Evolutionary conservation across 2,888 invertebrate genomes (phyloP).

Genomic region (Chouioia cunea): DNA sequence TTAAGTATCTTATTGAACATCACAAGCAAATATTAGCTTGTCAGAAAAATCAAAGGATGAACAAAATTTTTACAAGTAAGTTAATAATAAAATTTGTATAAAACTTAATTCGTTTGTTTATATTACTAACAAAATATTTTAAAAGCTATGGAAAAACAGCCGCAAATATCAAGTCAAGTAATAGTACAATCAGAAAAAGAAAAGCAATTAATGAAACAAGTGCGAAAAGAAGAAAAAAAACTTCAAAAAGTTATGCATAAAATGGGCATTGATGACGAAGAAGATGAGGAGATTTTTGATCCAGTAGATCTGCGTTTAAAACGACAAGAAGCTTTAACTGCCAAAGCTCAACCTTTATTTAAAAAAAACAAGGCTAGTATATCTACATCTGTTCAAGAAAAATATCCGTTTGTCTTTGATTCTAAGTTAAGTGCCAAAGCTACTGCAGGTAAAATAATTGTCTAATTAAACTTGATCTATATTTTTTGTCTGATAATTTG

Average conservation of each 20-base stretch:
- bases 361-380: conserved; percentile 63
- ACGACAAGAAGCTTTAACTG: conserved; percentile 66
- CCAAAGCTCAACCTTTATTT: conserved; percentile 70
- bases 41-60: conserved; percentile 49
- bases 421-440: conserved; percentile 78
- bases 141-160: conserved; percentile 68
- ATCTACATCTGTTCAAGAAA: conserved; percentile 68
- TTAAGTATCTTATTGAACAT: conserved; percentile 61
- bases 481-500: conserved; percentile 46
- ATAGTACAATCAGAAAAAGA: conserved; percentile 88
- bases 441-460: conserved; percentile 71
- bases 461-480: conserved; percentile 13
- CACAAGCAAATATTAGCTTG: conserved; percentile 54
- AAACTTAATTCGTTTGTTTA: conserved; percentile 2
- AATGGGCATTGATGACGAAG: conserved; percentile 63
- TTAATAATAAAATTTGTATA: conserved; percentile 67
- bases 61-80: conserved; percentile 73
- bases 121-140: conserved; percentile 24
- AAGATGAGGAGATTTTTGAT: conserved; percentile 71
- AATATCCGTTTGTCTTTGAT: conserved; percentile 91
- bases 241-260: conserved; percentile 70
- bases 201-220: conserved; percentile 80
- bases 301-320: conserved; percentile 72
- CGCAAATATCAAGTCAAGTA: conserved; percentile 84
- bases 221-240: conserved; percentile 88